phyloP scores from a whole-genome alignment of 2,113 vertebrate genomes.

The Echinops telfairi region DNA sequence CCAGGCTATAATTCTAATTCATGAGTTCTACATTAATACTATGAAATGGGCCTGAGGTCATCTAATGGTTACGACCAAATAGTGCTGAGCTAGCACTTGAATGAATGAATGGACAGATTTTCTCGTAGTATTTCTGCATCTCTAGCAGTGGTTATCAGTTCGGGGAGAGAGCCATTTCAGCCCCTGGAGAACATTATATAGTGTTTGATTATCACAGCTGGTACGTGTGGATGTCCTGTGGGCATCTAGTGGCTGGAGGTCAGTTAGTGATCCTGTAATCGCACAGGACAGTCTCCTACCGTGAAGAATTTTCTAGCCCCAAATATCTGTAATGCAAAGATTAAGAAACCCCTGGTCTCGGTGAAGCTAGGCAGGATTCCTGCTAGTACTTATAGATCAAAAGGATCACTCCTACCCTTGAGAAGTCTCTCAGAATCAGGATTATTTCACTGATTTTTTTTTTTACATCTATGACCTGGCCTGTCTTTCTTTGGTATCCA shows the following conservation, averaged over 20 bases:
- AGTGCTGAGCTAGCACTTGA: not conserved
- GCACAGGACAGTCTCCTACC: not conserved
- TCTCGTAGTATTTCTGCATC: not conserved
- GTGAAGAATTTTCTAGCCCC: not conserved
- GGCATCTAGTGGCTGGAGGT: too few species aligned
- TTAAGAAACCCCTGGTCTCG: not conserved
- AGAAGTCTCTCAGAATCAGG: not conserved
- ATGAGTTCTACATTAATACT: not conserved
- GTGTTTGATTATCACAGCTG: not conserved
- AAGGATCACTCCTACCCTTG: not conserved
- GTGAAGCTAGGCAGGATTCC: not conserved
- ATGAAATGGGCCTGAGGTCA: not conserved
- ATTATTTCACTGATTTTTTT: not conserved
- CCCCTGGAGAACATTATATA: not conserved
- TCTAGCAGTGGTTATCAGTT: not conserved
- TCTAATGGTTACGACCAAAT: not conserved
- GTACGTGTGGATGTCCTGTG: rapidly evolving
- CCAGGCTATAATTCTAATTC: not conserved
- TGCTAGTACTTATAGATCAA: not conserved
- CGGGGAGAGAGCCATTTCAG: not conserved
- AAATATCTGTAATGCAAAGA: not conserved
- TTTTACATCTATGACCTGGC: not conserved
- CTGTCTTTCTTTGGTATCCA: not conserved
- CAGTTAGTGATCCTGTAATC: not conserved
- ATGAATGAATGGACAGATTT: not conserved